Percentiles rank a stretch among this genome's conserved stretches.
These are phyloP conservation scores for Pogonomyrmex californicus DNA, from an alignment of 1,140 invertebrate species.

Conservation along the genomic window DNA sequence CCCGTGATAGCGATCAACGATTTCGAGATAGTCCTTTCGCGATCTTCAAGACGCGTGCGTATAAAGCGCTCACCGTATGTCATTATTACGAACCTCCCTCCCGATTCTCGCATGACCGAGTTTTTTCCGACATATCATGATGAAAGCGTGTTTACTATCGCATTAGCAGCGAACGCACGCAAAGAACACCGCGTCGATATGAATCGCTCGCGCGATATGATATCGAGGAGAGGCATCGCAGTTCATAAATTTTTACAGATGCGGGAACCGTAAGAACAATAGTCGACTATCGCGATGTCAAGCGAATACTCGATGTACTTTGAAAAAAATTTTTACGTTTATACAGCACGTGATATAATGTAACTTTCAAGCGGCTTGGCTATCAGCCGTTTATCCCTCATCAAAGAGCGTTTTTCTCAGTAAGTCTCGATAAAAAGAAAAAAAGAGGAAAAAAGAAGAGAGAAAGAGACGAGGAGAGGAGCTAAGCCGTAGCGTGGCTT, in stretches of 20 bases:
- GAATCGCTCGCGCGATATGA: constrained; percentile 30
- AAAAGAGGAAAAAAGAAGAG: not conserved
- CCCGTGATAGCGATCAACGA: constrained; percentile 14
- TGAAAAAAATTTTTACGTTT: not conserved
- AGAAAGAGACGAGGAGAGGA: not conserved
- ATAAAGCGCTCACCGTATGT: not conserved
- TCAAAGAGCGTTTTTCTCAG: constrained; percentile 60
- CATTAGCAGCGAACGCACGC: not conserved
- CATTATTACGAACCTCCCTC: not conserved
- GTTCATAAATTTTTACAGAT: not conserved
- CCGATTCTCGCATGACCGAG: constrained; percentile 4
- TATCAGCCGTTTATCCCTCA: constrained; percentile 23
- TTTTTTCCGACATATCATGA: constrained; percentile 4
- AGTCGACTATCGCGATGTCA: not conserved
- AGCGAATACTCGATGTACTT: not conserved
- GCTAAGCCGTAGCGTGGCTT: constrained; percentile 47
- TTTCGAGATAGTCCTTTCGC: not conserved
- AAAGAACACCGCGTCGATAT: not conserved
- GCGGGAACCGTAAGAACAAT: not conserved
- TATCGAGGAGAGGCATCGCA: not conserved
- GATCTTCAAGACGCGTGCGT: not conserved
- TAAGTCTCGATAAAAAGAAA: constrained; percentile 47
- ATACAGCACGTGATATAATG: not conserved
- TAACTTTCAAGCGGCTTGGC: constrained; percentile 7
- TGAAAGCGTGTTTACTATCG: constrained; percentile 44